Percentiles rank a stretch among this genome's conserved stretches.
Conservation (phyloP, 92 coral and sea anemone genomes). For the Diadumene lineata region DNA sequence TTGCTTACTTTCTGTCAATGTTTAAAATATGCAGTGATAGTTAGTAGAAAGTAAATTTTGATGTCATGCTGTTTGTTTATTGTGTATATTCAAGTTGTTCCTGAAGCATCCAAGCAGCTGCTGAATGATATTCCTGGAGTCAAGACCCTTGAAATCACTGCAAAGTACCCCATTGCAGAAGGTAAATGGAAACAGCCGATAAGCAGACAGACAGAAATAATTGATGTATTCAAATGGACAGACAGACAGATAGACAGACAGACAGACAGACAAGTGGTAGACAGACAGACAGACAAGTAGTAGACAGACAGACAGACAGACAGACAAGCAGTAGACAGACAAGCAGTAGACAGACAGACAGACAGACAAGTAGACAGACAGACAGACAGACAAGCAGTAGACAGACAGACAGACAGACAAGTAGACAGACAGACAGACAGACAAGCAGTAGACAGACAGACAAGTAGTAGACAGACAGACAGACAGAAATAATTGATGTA, state of each 20-base stretch:
- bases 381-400: neutral
- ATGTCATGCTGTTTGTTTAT: too few relatives aligned
- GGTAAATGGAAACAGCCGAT: too few relatives aligned
- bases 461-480: too few relatives aligned
- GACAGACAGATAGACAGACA: neutral
- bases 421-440: neutral
- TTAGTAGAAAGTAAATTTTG: too few relatives aligned
- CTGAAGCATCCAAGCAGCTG: constrained; percentile 74
- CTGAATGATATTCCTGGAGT: constrained; percentile 75
- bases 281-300: neutral
- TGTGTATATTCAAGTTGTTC: too few relatives aligned
- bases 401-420: neutral
- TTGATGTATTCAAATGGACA: too few relatives aligned
- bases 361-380: neutral
- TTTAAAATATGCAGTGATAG: too few relatives aligned
- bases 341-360: neutral
- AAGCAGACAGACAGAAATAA: neutral
- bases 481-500: neutral
- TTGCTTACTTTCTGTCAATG: too few relatives aligned
- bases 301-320: neutral
- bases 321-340: neutral
- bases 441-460: too few relatives aligned
- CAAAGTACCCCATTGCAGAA: constrained; percentile 89
- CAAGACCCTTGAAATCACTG: constrained; percentile 78
- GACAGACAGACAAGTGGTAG: neutral